Evolutionary conservation across 2,113 vertebrate genomes (phyloP).

Genomic region (Zapornia atra): DNA sequence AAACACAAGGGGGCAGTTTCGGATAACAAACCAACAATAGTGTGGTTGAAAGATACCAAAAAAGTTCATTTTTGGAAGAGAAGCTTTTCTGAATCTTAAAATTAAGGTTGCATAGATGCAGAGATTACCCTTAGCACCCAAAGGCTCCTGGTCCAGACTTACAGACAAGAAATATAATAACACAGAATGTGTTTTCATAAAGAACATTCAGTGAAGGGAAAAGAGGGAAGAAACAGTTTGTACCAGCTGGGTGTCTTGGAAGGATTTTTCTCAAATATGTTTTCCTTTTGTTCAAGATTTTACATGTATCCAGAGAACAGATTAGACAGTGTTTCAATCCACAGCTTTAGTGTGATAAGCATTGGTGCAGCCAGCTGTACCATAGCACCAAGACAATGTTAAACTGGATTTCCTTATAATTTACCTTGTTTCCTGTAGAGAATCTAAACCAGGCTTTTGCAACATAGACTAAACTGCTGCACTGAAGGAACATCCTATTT

Average conservation of each 20-base stretch:
- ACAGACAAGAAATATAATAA: neutral
- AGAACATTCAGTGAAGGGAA: neutral
- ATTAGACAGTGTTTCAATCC: neutral
- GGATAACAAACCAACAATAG: slow-evolving; percentile 15
- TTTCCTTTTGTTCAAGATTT: neutral
- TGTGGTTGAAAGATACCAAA: neutral
- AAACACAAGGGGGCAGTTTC: slow-evolving; percentile 66
- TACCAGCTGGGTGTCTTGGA: neutral
- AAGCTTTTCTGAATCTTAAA: neutral
- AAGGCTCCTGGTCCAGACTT: neutral
- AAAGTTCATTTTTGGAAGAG: neutral
- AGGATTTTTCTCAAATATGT: neutral
- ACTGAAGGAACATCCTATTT: neutral
- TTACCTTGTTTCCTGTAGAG: neutral
- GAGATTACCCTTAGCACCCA: neutral
- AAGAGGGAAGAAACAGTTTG: neutral
- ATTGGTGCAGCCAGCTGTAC: neutral
- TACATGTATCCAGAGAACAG: neutral
- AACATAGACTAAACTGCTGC: neutral
- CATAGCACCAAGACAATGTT: neutral
- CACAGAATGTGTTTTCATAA: neutral
- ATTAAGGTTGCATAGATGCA: neutral
- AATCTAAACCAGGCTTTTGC: neutral
- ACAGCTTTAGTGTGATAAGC: neutral
- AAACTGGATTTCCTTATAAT: neutral